phyloP scores from a whole-genome alignment of 2,888 invertebrate species.

The Epinotia ramella region DNA sequence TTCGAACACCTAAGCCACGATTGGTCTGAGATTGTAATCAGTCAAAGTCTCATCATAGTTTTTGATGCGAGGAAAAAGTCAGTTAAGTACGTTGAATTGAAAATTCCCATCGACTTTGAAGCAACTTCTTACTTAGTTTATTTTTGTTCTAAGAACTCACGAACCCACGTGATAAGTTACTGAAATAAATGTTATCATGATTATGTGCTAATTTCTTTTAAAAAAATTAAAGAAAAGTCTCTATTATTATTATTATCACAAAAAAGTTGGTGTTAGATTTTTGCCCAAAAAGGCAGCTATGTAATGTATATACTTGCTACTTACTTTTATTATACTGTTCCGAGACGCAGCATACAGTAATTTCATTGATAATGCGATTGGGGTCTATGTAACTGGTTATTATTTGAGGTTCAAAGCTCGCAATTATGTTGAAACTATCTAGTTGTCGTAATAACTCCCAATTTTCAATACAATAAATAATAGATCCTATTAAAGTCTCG shows the following conservation, averaged over 20 bases:
- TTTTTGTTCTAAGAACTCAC: not conserved
- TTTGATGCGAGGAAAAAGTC: slow-evolving; percentile 33
- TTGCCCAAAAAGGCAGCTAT: no score
- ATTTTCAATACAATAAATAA: slow-evolving; percentile 1
- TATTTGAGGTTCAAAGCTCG: not conserved
- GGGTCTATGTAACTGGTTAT: not conserved
- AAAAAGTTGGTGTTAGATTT: no score
- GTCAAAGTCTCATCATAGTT: slow-evolving; percentile 40
- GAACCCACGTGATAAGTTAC: not conserved
- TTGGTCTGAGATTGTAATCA: slow-evolving; percentile 38
- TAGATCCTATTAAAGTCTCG: slow-evolving; percentile 11
- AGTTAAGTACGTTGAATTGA: slow-evolving; percentile 12
- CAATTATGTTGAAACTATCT: not conserved
- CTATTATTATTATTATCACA: no score
- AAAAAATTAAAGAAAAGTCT: no score
- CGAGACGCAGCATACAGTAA: no score
- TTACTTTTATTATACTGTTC: no score
- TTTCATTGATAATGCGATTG: no score
- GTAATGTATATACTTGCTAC: no score
- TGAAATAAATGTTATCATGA: not conserved
- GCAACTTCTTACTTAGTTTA: not conserved
- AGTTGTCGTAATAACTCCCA: not conserved
- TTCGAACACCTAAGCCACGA: slow-evolving; percentile 43
- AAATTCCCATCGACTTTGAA: slow-evolving; percentile 6
- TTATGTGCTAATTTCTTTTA: not conserved